phyloP scores from a whole-genome alignment of 2,797 vertebrate genomes.

The Halcyon chelicuti region DNA sequence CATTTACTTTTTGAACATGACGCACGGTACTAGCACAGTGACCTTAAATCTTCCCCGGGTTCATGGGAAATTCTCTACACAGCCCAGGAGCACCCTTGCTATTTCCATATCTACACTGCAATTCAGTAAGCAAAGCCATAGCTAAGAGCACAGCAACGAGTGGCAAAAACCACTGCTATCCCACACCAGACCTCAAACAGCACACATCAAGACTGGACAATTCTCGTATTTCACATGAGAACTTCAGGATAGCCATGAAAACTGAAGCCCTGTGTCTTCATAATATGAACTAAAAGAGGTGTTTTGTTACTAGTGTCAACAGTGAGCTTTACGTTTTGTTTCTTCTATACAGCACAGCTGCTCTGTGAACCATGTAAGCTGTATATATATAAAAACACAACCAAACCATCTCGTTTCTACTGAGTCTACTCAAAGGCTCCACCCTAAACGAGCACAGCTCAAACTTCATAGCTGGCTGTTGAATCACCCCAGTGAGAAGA shows the following conservation, averaged over 20 bases:
- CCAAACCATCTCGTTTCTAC: neutral
- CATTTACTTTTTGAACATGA: neutral
- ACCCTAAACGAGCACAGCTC: neutral
- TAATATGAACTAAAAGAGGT: neutral
- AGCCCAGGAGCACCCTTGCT: neutral
- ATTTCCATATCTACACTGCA: neutral
- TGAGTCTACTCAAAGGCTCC: neutral
- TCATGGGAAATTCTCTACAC: neutral
- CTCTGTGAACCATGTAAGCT: neutral
- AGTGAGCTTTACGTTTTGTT: neutral
- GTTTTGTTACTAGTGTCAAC: neutral
- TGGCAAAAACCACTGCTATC: neutral
- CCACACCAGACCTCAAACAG: neutral
- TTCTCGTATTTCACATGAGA: neutral
- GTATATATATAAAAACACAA: neutral
- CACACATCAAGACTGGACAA: neutral
- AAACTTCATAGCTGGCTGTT: neutral
- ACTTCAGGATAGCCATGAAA: neutral
- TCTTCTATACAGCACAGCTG: neutral
- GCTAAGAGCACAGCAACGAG: neutral
- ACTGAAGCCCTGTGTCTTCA: neutral
- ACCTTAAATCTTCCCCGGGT: neutral
- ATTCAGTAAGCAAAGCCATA: neutral
- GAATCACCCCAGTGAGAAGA: constrained; percentile 28
- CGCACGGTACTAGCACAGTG: rapidly evolving